These are phyloP conservation scores for Callionymus lyra DNA, from an alignment of 2,113 vertebrate species.

Conservation along the genomic window DNA sequence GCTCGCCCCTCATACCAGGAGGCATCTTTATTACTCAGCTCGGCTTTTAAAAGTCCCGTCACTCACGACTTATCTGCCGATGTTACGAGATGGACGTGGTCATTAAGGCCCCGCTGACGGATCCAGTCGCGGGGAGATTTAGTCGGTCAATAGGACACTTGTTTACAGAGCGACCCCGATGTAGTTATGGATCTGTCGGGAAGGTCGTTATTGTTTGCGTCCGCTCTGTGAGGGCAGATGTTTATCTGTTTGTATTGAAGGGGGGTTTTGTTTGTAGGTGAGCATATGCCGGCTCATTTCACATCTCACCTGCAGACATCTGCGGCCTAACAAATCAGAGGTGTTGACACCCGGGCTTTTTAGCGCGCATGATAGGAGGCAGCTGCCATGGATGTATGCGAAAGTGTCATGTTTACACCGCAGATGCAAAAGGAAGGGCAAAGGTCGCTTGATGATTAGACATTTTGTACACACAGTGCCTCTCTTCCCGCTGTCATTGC, in stretches of 20 bases:
- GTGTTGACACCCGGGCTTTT: slow-evolving; percentile 36
- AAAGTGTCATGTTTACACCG: slow-evolving; percentile 14
- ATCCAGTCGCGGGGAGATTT: slow-evolving; percentile 1
- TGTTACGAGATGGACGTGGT: neutral
- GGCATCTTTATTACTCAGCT: no score
- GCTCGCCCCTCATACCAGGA: no score
- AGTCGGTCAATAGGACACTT: neutral
- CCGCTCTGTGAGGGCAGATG: neutral
- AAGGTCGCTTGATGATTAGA: slow-evolving; percentile 12
- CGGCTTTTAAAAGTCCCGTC: no score
- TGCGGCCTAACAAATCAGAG: slow-evolving; percentile 38
- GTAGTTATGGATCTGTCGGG: slow-evolving; percentile 29
- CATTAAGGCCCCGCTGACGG: slow-evolving; percentile 11
- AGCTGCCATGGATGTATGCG: slow-evolving; percentile 20
- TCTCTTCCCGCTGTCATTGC: no score
- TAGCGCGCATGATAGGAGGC: slow-evolving; percentile 19
- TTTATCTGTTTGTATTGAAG: no score
- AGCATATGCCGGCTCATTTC: slow-evolving; percentile 27
- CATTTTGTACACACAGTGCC: no score
- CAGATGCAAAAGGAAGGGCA: neutral
- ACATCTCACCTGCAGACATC: slow-evolving; percentile 29
- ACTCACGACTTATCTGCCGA: no score
- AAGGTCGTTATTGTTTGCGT: slow-evolving; percentile 24
- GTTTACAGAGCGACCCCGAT: slow-evolving; percentile 26
- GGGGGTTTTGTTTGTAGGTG: neutral